Evolutionary conservation across 2,888 invertebrate species (phyloP).

Genomic region (Chymomyza procnemis): DNA sequence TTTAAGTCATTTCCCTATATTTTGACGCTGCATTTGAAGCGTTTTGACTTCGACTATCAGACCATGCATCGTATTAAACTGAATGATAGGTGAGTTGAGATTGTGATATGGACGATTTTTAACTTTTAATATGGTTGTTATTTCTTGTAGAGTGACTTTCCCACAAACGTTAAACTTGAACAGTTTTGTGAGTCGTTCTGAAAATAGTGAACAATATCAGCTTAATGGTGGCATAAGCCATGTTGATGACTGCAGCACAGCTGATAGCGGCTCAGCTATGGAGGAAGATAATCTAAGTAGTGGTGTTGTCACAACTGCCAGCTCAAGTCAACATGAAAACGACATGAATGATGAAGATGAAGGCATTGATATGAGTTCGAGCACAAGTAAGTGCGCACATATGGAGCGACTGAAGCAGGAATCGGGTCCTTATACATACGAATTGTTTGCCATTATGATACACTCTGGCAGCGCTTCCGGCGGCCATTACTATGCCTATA

Average conservation of each 20-base stretch:
- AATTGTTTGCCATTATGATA: conserved; percentile 94
- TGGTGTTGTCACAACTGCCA: conserved; percentile 77
- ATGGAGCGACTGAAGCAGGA: conserved; percentile 69
- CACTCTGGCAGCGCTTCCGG: conserved; percentile 94
- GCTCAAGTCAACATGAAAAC: conserved; percentile 77
- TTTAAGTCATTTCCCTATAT: conserved; percentile 92
- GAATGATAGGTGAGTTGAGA: conserved; percentile 85
- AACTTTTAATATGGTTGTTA: conserved; percentile 4
- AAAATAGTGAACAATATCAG: conserved; percentile 52
- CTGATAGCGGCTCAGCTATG: conserved; percentile 85
- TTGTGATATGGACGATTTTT: background rate
- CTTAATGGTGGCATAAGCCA: conserved; percentile 75
- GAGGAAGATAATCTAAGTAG: conserved; percentile 82
- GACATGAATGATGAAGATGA: conserved; percentile 83
- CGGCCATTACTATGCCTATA: conserved; percentile 95
- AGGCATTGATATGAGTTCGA: conserved; percentile 82
- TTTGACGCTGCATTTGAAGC: conserved; percentile 90
- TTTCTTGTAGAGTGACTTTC: conserved; percentile 85
- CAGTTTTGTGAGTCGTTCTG: conserved; percentile 81
- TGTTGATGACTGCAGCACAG: conserved; percentile 83
- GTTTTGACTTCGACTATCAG: conserved; percentile 93
- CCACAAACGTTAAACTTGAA: conserved; percentile 89
- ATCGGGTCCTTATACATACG: conserved; percentile 87
- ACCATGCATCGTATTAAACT: conserved; percentile 91
- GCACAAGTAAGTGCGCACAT: conserved; percentile 70